A percentile compares a stretch with the other conserved stretches of the same genome.
Conservation (phyloP, 2,113 vertebrate genomes). For the Eurypyga helias region DNA sequence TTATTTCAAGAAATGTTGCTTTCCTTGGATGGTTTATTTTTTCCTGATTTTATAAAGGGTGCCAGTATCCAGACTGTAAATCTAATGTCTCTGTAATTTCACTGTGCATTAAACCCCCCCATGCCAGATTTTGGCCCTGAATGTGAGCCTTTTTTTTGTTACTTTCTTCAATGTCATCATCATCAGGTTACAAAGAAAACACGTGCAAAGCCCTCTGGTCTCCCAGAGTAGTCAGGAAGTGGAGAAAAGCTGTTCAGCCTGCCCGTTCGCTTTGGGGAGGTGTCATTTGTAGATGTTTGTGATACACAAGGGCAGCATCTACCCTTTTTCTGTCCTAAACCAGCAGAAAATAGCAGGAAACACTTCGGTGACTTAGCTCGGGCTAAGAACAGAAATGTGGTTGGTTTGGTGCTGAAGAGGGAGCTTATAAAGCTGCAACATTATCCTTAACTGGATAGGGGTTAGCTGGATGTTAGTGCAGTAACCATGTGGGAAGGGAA, state of each 20-base stretch:
- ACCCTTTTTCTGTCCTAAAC: not conserved
- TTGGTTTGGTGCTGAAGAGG: not conserved
- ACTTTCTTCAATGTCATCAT: not conserved
- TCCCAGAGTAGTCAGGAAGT: not conserved
- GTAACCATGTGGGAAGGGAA: not conserved
- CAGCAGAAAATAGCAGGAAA: not conserved
- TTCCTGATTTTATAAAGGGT: not conserved
- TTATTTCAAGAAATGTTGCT: not conserved
- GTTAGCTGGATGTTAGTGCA: constrained; percentile 22
- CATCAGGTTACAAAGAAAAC: not conserved
- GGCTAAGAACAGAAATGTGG: not conserved
- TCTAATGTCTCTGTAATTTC: not conserved
- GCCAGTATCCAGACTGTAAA: not conserved
- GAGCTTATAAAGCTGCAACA: not conserved
- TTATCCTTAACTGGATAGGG: not conserved
- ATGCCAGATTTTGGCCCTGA: not conserved
- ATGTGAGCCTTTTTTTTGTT: not conserved
- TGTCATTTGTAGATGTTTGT: not conserved
- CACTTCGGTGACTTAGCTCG: not conserved
- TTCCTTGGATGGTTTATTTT: not conserved
- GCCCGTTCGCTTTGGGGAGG: not conserved
- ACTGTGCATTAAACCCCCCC: not conserved
- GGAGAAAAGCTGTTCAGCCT: not conserved
- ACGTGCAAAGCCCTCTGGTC: not conserved
- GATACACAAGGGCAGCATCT: not conserved